Percentiles rank a stretch among this genome's conserved stretches.
These are phyloP conservation scores for Pomacea maculata DNA, from an alignment of 1,140 invertebrate species.

Conservation along the genomic window DNA sequence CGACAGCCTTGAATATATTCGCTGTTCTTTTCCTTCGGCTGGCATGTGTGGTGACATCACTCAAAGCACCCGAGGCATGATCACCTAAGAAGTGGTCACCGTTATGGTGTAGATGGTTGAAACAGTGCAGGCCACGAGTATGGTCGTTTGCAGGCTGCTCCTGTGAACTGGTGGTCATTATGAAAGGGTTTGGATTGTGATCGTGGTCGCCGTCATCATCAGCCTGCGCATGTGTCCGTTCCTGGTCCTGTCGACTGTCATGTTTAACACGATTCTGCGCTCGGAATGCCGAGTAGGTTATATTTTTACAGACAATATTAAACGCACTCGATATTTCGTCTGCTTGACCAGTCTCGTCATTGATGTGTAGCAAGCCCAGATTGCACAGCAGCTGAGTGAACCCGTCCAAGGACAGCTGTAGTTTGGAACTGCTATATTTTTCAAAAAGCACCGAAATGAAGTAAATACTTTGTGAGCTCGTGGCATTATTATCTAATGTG, in stretches of 20 bases:
- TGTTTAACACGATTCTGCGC: neutral
- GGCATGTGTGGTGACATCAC: too few relatives aligned
- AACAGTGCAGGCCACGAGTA: neutral
- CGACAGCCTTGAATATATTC: too few relatives aligned
- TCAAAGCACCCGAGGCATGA: too few relatives aligned
- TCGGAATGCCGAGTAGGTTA: slow-evolving; percentile 3
- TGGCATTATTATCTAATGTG: neutral
- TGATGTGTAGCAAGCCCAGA: neutral
- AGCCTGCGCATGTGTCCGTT: neutral
- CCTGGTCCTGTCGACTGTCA: neutral
- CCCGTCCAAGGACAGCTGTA: slow-evolving; percentile 5
- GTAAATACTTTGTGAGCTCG: neutral
- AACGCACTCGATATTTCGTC: neutral
- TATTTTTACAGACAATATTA: neutral
- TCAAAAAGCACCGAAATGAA: slow-evolving; percentile 12
- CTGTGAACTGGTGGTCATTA: neutral
- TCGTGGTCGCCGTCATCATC: neutral
- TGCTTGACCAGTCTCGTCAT: slow-evolving; percentile 4
- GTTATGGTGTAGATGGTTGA: too few relatives aligned
- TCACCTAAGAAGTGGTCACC: too few relatives aligned
- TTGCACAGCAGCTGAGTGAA: slow-evolving; percentile 15
- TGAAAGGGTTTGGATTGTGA: neutral
- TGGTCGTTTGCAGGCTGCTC: neutral
- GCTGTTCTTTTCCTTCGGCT: too few relatives aligned
- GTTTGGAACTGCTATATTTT: slow-evolving; percentile 6